Percentiles rank a stretch among this genome's conserved stretches.
Evolutionary conservation across 2,113 vertebrate genomes (phyloP).

Genomic region (Falcunculus frontatus): DNA sequence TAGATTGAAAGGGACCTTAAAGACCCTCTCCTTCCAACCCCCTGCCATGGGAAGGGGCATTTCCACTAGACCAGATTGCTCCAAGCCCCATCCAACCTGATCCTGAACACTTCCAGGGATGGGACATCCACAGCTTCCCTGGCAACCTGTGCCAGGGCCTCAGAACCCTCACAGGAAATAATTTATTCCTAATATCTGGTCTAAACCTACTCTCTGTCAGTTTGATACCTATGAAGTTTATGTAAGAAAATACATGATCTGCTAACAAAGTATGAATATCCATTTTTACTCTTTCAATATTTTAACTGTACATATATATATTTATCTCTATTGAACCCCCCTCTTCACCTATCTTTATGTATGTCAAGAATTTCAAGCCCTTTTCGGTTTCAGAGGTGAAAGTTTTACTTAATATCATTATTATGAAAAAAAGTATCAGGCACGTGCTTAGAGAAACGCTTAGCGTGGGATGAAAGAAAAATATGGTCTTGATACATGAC

Average conservation of each 20-base stretch:
- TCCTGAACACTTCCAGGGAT: neutral
- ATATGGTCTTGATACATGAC: neutral
- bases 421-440: neutral
- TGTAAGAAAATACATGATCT: neutral
- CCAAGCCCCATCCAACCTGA: accelerated
- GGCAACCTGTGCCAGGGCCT: neutral
- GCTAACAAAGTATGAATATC: neutral
- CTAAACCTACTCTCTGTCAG: neutral
- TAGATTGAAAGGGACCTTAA: neutral
- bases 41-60: neutral
- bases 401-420: neutral
- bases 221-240: neutral
- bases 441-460: neutral
- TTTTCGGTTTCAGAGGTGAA: neutral
- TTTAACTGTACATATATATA: neutral
- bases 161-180: neutral
- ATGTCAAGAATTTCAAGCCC: neutral
- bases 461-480: neutral
- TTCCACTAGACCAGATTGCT: neutral
- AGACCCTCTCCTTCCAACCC: accelerated
- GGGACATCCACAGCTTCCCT: neutral
- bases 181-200: neutral
- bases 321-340: accelerated
- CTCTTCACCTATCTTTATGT: neutral
- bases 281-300: neutral